Evolutionary conservation across 2,113 vertebrate genomes (phyloP).

Genomic region (Galemys pyrenaicus): DNA sequence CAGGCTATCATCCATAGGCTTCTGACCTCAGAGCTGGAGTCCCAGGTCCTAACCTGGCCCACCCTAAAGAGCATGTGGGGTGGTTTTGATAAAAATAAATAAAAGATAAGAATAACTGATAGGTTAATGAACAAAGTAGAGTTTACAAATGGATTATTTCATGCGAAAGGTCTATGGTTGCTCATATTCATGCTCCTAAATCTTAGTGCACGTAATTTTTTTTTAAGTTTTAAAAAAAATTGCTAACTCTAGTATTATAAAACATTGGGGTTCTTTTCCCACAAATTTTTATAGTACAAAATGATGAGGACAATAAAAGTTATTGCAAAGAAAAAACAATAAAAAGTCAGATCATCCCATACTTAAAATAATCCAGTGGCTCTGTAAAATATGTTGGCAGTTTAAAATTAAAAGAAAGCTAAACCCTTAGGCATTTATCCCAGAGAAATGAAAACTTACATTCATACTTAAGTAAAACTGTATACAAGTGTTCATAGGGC

Average conservation of each 20-base stretch:
- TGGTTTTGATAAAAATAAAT: background rate
- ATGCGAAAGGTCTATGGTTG: background rate
- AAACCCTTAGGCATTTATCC: background rate
- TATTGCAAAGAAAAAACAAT: background rate
- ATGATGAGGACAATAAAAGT: conserved; percentile 24
- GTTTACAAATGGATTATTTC: background rate
- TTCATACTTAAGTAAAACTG: background rate
- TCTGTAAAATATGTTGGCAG: background rate
- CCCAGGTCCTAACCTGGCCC: background rate
- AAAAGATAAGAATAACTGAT: background rate
- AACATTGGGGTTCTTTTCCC: background rate
- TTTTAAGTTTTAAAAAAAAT: background rate
- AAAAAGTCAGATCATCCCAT: background rate
- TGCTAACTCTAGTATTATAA: background rate
- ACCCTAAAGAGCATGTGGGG: background rate
- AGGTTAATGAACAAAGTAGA: background rate
- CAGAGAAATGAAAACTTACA: conserved; percentile 20
- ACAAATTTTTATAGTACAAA: too few species aligned
- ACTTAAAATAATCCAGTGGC: background rate
- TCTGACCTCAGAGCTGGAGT: background rate
- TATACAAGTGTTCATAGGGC: background rate
- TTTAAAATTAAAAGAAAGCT: background rate
- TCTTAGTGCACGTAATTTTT: background rate
- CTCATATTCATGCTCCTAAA: background rate
- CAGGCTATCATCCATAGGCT: background rate